A percentile compares a stretch with the other conserved stretches of the same genome.
These are phyloP conservation scores for Ceyx cyanopectus DNA, from an alignment of 2,113 vertebrate genomes.

Conservation along the genomic window DNA sequence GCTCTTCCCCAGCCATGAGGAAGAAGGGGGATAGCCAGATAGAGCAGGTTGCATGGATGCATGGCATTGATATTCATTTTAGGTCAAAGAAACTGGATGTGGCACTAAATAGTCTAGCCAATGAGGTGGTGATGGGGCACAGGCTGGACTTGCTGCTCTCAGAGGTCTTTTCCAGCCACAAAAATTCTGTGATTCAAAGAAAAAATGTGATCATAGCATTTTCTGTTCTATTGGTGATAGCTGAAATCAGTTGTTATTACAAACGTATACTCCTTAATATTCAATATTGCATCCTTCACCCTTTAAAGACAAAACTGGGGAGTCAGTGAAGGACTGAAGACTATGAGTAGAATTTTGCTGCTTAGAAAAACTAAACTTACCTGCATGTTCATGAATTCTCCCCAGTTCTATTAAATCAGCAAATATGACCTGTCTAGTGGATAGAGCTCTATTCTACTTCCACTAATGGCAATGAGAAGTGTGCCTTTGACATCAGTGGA, in stretches of 20 bases:
- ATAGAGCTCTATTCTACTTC: background rate
- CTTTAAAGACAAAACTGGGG: background rate
- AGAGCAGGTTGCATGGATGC: background rate
- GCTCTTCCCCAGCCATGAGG: background rate
- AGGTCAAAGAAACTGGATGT: background rate
- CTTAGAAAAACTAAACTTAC: background rate
- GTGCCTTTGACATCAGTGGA: conserved; percentile 20
- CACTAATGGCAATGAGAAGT: background rate
- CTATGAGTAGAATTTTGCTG: background rate
- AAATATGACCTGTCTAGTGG: background rate
- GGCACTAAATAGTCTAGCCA: too few relatives aligned
- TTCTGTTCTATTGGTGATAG: background rate
- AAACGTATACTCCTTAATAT: background rate
- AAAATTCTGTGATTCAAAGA: too few relatives aligned
- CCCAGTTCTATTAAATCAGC: conserved; percentile 6
- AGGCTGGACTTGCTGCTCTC: too few relatives aligned
- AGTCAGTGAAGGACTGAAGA: background rate
- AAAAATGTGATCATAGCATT: background rate
- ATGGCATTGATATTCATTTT: background rate
- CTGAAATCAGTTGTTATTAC: background rate
- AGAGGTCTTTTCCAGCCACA: too few relatives aligned
- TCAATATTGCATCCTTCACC: background rate
- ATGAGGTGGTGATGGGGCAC: too few relatives aligned
- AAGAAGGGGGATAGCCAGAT: background rate
- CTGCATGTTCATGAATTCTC: background rate